Base-by-base conservation (phyloP, 1,140 invertebrate genomes). In the Berghia stephanieae region DNA sequence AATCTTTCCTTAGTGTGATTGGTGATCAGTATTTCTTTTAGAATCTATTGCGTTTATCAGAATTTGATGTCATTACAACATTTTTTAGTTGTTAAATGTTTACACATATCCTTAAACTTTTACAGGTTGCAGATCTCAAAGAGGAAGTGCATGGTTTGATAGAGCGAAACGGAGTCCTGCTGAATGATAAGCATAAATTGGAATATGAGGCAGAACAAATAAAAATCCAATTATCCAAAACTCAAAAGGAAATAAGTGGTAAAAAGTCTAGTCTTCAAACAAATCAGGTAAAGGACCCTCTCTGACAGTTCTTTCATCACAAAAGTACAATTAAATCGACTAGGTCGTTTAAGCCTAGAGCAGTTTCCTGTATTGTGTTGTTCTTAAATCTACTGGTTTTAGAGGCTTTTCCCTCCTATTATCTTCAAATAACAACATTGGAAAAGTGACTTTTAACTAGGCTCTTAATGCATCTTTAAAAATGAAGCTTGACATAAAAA, bases 121-220 rank as follows among this genome's bases (percentile, higher is more conserved):
- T 18, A 57, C 69, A 87, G 86, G 76, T 85, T 24, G 81, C 68
- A 34, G 77, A 70, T 49, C 73, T 78, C 16, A 82, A 84, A 52
- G 60, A 80, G 24, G 86, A 87, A 60, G 52, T 86, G 13, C 75
- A 75, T 42, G 3, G 69, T 24, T 3, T 81, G 16, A 77, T 40
- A 40, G 83, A 87, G 34, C 80, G 79, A 40, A 74, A 69, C 38
- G 77, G 57, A 34, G 68, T 44, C 18, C 10, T 80, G 16, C 72
- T 49, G 24, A 42, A 44, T 27, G 86, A 87, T 24, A 86, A 85
- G 40, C 44, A 36, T 34, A 60, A 60, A 27, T 73, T 86, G 36
- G 80, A 83, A 49, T 66, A 57, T 43, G 82, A 85, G 44, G 38
- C 85, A 57, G 79, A 75, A 3, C 78, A 77, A 5, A 42, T 77